Evolutionary conservation across 2,888 invertebrate species (phyloP).

Genomic region (Sinelater perroti): DNA sequence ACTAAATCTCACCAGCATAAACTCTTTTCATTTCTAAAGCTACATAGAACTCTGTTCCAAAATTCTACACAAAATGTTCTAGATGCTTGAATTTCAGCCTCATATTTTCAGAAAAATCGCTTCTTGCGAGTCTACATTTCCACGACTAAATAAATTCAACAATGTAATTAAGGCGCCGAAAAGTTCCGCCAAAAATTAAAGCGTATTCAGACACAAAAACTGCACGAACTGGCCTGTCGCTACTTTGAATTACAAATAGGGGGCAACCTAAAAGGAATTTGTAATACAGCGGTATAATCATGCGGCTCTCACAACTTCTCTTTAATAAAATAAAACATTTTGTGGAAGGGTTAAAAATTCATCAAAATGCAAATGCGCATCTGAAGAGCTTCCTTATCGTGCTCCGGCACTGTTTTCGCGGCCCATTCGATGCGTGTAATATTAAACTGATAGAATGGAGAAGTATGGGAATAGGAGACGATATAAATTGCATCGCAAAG

Average conservation of each 20-base stretch:
- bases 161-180: not conserved
- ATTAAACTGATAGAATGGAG: not conserved
- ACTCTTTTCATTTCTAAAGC: too few species aligned
- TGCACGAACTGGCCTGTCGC: slow-evolving; percentile 19
- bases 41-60: too few species aligned
- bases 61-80: too few species aligned
- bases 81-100: too few species aligned
- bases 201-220: slow-evolving; percentile 22
- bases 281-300: slow-evolving; percentile 27
- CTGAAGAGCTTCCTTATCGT: slow-evolving; percentile 10
- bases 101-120: too few species aligned
- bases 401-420: not conserved
- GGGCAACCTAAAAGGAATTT: slow-evolving; percentile 24
- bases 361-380: slow-evolving; percentile 27
- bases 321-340: slow-evolving; percentile 27
- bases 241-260: slow-evolving; percentile 28
- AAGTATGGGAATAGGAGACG: slow-evolving; percentile 3
- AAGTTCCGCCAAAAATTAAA: slow-evolving; percentile 13
- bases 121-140: too few species aligned
- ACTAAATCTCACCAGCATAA: too few species aligned
- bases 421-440: slow-evolving; percentile 13
- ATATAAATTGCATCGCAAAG: slow-evolving; percentile 10
- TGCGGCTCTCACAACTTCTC: slow-evolving; percentile 22
- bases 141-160: too few species aligned
- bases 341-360: slow-evolving; percentile 27